A percentile compares a stretch with the other conserved stretches of the same genome.
Evolutionary conservation across 92 coral and sea anemone genomes (phyloP).

Genomic region (Hydrozoanthus gracilis): DNA sequence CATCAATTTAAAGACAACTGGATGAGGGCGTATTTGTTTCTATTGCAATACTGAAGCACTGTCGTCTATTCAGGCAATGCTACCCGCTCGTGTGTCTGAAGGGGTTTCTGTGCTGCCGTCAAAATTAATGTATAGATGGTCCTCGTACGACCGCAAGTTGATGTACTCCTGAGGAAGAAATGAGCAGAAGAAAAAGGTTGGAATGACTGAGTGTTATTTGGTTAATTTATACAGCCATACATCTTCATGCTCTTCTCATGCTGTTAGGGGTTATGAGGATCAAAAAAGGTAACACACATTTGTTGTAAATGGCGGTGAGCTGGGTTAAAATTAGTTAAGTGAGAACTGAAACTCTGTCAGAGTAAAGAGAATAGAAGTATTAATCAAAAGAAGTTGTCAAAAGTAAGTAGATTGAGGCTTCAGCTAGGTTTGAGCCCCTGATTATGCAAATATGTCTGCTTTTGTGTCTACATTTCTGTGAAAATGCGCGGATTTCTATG

Average conservation of each 20-base stretch:
- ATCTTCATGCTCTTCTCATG: conserved; percentile 27
- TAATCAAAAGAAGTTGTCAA: too few species aligned
- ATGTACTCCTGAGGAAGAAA: conserved; percentile 81
- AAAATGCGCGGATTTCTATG: too few species aligned
- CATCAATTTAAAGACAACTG: conserved; percentile 43
- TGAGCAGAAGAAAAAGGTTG: conserved; percentile 57
- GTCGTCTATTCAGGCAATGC: conserved; percentile 41
- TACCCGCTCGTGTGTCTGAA: conserved; percentile 39
- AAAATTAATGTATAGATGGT: conserved; percentile 93
- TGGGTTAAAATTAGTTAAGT: too few species aligned
- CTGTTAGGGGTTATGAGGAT: background rate
- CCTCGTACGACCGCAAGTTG: conserved; percentile 92
- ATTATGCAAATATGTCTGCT: too few species aligned
- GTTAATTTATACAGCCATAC: conserved; percentile 39
- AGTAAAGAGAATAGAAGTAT: too few species aligned
- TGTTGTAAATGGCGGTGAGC: background rate
- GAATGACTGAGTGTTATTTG: background rate
- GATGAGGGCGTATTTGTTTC: background rate
- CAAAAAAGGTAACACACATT: background rate
- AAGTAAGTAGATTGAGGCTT: too few species aligned
- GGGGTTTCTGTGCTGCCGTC: conserved; percentile 72
- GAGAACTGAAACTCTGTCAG: too few species aligned
- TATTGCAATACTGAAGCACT: conserved; percentile 21
- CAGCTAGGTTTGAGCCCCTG: too few species aligned
- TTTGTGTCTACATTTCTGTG: too few species aligned